Conservation (phyloP, 2,113 vertebrate species). For the Sardina pilchardus region DNA sequence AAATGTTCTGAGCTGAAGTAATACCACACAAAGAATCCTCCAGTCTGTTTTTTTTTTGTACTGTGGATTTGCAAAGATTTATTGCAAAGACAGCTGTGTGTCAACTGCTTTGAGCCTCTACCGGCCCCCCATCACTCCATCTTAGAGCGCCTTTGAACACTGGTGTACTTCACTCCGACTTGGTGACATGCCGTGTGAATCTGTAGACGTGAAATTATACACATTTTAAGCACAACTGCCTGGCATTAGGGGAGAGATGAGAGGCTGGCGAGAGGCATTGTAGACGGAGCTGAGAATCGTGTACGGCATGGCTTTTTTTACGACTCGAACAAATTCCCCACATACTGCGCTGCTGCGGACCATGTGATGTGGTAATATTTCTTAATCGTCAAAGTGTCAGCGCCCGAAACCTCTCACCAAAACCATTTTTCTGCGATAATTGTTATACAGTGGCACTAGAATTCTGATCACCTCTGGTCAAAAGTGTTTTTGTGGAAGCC, state of each 20-base stretch:
- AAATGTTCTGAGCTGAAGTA: slow-evolving; percentile 56
- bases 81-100: slow-evolving; percentile 76
- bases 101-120: slow-evolving; percentile 68
- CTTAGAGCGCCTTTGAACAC: slow-evolving; percentile 77
- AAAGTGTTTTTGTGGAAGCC: not conserved
- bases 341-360: slow-evolving; percentile 39
- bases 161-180: slow-evolving; percentile 69
- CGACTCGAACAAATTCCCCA: slow-evolving; percentile 62
- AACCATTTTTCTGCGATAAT: slow-evolving; percentile 21
- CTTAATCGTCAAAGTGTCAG: slow-evolving; percentile 23
- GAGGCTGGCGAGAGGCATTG: slow-evolving; percentile 58
- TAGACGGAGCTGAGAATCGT: slow-evolving; percentile 62
- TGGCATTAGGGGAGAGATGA: slow-evolving; percentile 62
- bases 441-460: slow-evolving; percentile 2
- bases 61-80: slow-evolving; percentile 75
- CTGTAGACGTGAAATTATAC: slow-evolving; percentile 71
- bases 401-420: slow-evolving; percentile 37
- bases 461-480: not conserved
- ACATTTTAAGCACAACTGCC: slow-evolving; percentile 67
- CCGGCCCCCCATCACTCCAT: slow-evolving; percentile 70
- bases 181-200: slow-evolving; percentile 73
- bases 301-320: slow-evolving; percentile 51
- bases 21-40: slow-evolving; percentile 61
- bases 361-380: slow-evolving; percentile 44
- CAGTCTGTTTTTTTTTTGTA: slow-evolving; percentile 43